Evolutionary conservation across 2,888 invertebrate genomes (phyloP), one percentile per base, ranked within the genome.

Genomic region (Latrodectus hesperus): DNA sequence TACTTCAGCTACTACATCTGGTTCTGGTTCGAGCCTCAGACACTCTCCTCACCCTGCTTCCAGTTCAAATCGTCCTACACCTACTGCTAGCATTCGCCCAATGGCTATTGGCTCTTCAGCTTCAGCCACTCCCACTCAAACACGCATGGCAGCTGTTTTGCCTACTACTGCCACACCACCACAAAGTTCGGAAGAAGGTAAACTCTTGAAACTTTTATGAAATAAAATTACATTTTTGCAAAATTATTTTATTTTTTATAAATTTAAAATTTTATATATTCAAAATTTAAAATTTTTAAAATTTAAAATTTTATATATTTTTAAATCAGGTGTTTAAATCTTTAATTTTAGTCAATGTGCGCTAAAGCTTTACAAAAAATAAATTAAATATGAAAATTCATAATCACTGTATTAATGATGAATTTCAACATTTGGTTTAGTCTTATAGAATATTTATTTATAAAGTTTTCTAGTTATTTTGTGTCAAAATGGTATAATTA

Each of bases 1-100:
- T 95, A 96, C 98, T 5, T 96, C 96, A 91, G 92, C 65, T 90
- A 91, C 60, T 90, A 89, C 49, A 71, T 90, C 83, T 67, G 84
- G 70, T n/a, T 52, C 81, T 0, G 71, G 60, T 16, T 16, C 76
- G 12, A 73, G 73, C n/a, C 88, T 88, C 12, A 88, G 89, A 53
- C 89, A 89, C 53, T 88, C 76, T 22, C 81, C 85, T 17, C 89
- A 88, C 78, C 90, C 90, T 89, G 88, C 70, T 86, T 89, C 89
- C 88, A 89, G 87, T 89, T 94, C 95, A 38, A 94, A 96, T 92
- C 94, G 96, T 89, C 95, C 92, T 92, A 96, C 97, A 0, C 97
- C 96, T 0, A 94, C 98, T 89, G 98, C 98, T 26, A 97, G 98
- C 90, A 98, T 98, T 91, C 94, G 98, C 60, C 98, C 98, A 0